phyloP scores from a whole-genome alignment of 1,140 invertebrate genomes.

The Augochlora pura region DNA sequence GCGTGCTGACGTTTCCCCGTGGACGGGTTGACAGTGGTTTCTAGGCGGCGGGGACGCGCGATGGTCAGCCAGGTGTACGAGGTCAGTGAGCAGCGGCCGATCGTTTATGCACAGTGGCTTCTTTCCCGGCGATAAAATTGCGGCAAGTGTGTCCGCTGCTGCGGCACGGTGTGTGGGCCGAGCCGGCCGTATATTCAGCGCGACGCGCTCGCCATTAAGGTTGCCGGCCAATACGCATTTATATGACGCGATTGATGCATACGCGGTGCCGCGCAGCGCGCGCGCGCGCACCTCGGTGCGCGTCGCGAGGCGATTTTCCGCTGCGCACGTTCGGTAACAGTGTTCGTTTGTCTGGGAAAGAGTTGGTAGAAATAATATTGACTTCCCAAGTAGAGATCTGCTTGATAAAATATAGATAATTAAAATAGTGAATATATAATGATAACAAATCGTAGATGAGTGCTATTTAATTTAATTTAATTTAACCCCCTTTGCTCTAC shows the following conservation, averaged over 20 bases:
- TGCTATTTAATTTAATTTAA: too few species aligned
- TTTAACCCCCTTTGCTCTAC: too few species aligned
- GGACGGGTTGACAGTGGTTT: background rate
- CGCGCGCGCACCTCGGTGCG: too few species aligned
- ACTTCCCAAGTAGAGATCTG: too few species aligned
- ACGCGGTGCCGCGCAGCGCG: background rate
- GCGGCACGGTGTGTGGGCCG: conserved; percentile 62
- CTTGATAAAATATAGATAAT: too few species aligned
- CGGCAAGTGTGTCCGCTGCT: conserved; percentile 64
- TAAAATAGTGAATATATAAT: too few species aligned
- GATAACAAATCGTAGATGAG: too few species aligned
- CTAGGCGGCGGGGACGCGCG: too few species aligned
- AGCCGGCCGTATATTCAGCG: conserved; percentile 57
- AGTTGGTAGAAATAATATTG: too few species aligned
- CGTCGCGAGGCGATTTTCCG: too few species aligned
- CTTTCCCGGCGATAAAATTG: conserved; percentile 75
- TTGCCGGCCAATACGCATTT: conserved; percentile 56
- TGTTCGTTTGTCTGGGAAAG: too few species aligned
- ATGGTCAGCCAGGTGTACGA: conserved; percentile 70
- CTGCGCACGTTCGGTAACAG: too few species aligned
- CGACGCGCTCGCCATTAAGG: conserved; percentile 59
- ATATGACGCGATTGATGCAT: conserved; percentile 46
- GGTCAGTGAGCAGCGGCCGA: conserved; percentile 67
- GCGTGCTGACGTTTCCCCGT: background rate
- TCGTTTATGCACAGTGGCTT: conserved; percentile 75